Base-by-base conservation (phyloP, 23 tunicate species). In the Botrylloides violaceus region DNA sequence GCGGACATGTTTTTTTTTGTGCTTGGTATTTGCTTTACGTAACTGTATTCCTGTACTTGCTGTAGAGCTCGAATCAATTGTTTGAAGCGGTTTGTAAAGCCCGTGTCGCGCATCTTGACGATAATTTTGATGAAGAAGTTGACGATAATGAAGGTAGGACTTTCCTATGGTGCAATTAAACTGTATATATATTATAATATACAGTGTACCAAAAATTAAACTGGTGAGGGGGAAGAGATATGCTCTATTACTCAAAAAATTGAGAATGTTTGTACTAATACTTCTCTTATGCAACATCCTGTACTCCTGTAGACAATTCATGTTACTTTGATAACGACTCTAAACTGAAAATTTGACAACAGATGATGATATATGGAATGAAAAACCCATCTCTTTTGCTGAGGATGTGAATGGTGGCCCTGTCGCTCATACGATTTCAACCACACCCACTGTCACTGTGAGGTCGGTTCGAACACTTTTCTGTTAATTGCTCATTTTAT, bases 41-140 rank as follows among this genome's bases (percentile, higher is more conserved):
- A 15, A 7, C 53, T 43, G 53, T 63, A 7, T 31, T 28, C n/a
- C 3, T 63, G 32, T 21, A 63, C 36, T 63, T 68, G 18, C 57
- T 73, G 62, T 73, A 90, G 97, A 58, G 72, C 5, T 84, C 61
- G 20, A 71, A 66, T 43, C 80, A 79, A 39, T 57, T 76, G 70
- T 79, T 90, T 73, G 84, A 83, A 57, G 80, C 70, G 2, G 80
- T 79, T 26, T 83, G 82, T 68, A 81, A 75, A 49, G 71, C 90
- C 24, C 77, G 85, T 5, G 49, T 90, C 49, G 77, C 97, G 6
- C 77, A 79, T 55, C 34, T 78, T 34, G 84, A 72, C 33, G 96
- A 77, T 22, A 71, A 76, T 59, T 77, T 81, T 76, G 95, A 80
- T 49, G 95, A 87, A 59, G 97, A 90, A 5, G 97, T 79, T 36